Base-by-base conservation (phyloP, 2,113 vertebrate genomes). In the Alouatta palliata region DNA sequence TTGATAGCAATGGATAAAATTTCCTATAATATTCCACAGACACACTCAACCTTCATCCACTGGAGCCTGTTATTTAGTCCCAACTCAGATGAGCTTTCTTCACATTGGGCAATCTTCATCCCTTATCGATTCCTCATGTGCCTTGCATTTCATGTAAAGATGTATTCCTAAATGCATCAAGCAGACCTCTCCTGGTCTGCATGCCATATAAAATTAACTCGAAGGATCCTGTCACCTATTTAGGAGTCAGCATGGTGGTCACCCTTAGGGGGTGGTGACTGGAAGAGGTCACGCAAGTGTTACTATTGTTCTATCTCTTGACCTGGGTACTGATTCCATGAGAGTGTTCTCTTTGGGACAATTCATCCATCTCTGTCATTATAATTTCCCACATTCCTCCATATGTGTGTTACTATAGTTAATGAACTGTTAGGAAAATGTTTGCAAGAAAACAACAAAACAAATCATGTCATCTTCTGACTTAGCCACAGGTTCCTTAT, bases 361-460 rank as follows among this genome's bases (percentile, higher is more conserved):
- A 73, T 37, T 93, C 37, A 52, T 2, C 25, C 2, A 20, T 19
- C 47, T 52, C 43, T 23, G n/a, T 6, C 37, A 5, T 66, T 82
- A 45, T 3, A 64, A 88, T 58, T 68, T 82, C 70, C 45, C 92
- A 23, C 8, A 73, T 23, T 80, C 61, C 49, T 88, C 10, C 35
- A 0, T 40, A 35, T 27, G 0, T 49, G 11, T 40, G 5, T 90
- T 17, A 80, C 58, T 64, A 71, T 6, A 56, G 16, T 58, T 76
- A 82, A 75, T 40, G 32, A 97, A 56, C 47, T 79, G 32, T 96
- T 66, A 75, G 73, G 32, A 75, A 87, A 73, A 87, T 43, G 40
- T 75, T 64, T 87, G 47, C n/a, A 43, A 86, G 85, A 93, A 19
- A 25, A 47, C 47, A 90, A 6, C 23, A 23, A 88, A 93, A 68